Base-by-base conservation (phyloP, 2,113 vertebrate species). In the Bubo blakistoni region DNA sequence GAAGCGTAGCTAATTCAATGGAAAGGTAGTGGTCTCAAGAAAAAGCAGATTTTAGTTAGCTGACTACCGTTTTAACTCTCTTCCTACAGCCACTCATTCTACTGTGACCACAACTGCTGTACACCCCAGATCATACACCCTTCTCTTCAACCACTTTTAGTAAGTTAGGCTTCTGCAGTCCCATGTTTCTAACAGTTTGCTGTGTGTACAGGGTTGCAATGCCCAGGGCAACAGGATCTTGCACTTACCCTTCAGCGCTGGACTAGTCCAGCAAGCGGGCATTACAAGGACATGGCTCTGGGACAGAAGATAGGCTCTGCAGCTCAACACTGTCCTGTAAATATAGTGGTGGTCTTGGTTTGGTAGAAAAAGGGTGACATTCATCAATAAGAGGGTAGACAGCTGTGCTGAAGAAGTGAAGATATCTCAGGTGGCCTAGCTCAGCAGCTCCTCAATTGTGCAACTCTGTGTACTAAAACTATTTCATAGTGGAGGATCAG, bases 11-110 rank as follows among this genome's bases (percentile, higher is more conserved):
- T 40, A 14, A 30, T 69, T 52, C 24, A 29, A 1, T 14, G 26
- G 7, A 34, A 83, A 55, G 38, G 30, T 16, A 61, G 7, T 0
- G 0, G 6, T 26, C 11, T 18, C 40, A 54, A 82, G 74, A 57
- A 62, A 49, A 62, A 69, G 34, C 36, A 59, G 14, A n/a, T 7
- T 54, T 52, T 13, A 11, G 12, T 18, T 19, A 47, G 12, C 15
- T 89, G 51, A 29, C 7, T 52, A n/a, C n/a, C n/a, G 0, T 62
- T 78, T 89, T 10, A 58, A 34, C 58, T 40, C 21, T 74, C 20
- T 49, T 71, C n/a, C n/a, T 70, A 30, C 9, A 24, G 40, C 11
- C 14, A 13, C 24, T 47, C 0, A 0, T 66, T 57, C 36, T 59
- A 7, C 25, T 17, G 20, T 61, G 65, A 66, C 47, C 19, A 24